Evolutionary conservation across 53 echinoderm and acorn worm genomes (phyloP).

Genomic region (Echinarachnius parma): DNA sequence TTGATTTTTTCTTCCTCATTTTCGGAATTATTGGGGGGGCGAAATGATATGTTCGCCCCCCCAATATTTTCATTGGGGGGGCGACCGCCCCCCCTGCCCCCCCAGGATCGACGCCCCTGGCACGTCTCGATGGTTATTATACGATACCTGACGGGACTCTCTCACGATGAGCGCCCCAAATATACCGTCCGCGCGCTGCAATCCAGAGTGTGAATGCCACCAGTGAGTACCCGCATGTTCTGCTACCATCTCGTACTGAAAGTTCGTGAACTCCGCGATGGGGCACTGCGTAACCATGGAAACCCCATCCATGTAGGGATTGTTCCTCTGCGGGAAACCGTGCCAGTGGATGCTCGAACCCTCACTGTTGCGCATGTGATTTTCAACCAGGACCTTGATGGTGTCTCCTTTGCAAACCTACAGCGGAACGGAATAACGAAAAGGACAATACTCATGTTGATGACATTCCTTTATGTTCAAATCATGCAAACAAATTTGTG

Average conservation of each 20-base stretch:
- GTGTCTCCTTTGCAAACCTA: constrained; percentile 86
- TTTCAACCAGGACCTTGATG: constrained; percentile 58
- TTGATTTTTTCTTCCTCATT: too few species aligned
- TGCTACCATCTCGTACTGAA: constrained; percentile 66
- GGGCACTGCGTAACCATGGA: constrained; percentile 82
- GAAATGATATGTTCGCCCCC: too few species aligned
- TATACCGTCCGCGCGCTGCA: constrained; percentile 89
- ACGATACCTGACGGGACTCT: constrained; percentile 53
- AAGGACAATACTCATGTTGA: too few species aligned
- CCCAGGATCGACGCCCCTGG: too few species aligned
- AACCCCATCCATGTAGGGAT: constrained; percentile 84
- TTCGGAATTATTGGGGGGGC: too few species aligned
- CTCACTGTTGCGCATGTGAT: constrained; percentile 60
- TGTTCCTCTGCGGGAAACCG: constrained; percentile 60
- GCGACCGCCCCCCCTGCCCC: too few species aligned
- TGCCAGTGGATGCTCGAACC: constrained; percentile 89
- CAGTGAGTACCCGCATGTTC: constrained; percentile 57
- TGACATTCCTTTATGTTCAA: too few species aligned
- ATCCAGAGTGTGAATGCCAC: constrained; percentile 92
- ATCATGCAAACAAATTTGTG: too few species aligned
- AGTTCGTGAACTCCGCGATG: constrained; percentile 51
- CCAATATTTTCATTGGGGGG: too few species aligned
- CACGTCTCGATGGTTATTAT: too few species aligned
- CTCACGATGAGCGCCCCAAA: constrained; percentile 82
- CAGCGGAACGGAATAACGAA: neutral